Evolutionary conservation across 2,888 invertebrate species (phyloP).

Genomic region (Helicoverpa assulta): DNA sequence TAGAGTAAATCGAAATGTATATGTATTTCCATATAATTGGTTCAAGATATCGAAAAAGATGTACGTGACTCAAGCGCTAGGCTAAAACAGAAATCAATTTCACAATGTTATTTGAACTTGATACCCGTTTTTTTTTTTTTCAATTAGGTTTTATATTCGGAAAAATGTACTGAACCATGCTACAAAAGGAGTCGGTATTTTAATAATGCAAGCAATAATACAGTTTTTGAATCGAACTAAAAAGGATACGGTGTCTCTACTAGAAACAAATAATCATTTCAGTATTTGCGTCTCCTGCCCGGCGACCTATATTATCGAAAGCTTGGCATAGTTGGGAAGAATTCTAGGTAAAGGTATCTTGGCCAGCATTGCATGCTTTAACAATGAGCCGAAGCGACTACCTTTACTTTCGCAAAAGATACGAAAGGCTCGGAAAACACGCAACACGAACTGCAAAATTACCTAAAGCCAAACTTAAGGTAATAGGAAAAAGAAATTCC

Average conservation of each 20-base stretch:
- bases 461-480: constrained; percentile 6
- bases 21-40: background rate
- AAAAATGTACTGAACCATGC: background rate
- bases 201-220: background rate
- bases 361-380: constrained; percentile 18
- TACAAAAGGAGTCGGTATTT: background rate
- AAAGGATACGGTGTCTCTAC: background rate
- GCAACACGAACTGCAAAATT: background rate
- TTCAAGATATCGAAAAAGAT: background rate
- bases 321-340: constrained; percentile 31
- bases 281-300: background rate
- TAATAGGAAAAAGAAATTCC: constrained; percentile 7
- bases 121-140: no score
- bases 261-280: background rate
- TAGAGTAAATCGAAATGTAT: background rate
- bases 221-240: background rate
- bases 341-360: constrained; percentile 35
- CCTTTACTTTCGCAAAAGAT: constrained; percentile 19
- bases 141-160: no score
- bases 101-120: background rate
- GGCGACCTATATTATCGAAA: constrained; percentile 33
- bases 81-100: background rate
- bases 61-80: background rate
- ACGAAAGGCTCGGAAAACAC: constrained; percentile 8
- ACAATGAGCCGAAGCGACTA: constrained; percentile 12